Evolutionary conservation across 2,113 vertebrate genomes (phyloP).

Genomic region (Pheucticus melanocephalus): DNA sequence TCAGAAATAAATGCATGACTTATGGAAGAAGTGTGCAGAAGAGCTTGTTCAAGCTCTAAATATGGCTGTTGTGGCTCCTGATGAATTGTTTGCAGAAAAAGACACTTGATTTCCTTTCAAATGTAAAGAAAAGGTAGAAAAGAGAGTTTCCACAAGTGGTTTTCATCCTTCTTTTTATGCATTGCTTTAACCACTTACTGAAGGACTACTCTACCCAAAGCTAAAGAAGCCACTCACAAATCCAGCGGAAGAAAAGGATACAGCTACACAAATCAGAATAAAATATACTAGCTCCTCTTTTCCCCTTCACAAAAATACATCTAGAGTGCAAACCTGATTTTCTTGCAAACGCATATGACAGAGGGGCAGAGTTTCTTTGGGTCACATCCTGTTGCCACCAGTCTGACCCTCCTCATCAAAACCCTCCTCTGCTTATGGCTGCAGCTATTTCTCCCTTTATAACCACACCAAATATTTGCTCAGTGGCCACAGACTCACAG

Average conservation of each 20-base stretch:
- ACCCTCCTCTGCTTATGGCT: neutral
- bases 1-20: constrained; percentile 23
- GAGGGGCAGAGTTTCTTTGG: neutral
- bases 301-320: neutral
- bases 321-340: neutral
- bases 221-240: neutral
- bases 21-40: neutral
- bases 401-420: neutral
- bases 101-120: neutral
- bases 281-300: neutral
- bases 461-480: constrained; percentile 3
- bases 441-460: neutral
- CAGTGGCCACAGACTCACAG: neutral
- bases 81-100: neutral
- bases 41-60: neutral
- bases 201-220: neutral
- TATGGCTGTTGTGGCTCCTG: neutral
- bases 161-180: neutral
- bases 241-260: constrained; percentile 22
- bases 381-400: neutral
- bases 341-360: neutral
- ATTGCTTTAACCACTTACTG: neutral
- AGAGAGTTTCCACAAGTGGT: constrained; percentile 24
- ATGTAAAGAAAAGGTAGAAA: constrained; percentile 16
- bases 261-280: constrained; percentile 21